phyloP scores from a whole-genome alignment of 2,888 invertebrate species.

The Drosophila kanekoi region DNA sequence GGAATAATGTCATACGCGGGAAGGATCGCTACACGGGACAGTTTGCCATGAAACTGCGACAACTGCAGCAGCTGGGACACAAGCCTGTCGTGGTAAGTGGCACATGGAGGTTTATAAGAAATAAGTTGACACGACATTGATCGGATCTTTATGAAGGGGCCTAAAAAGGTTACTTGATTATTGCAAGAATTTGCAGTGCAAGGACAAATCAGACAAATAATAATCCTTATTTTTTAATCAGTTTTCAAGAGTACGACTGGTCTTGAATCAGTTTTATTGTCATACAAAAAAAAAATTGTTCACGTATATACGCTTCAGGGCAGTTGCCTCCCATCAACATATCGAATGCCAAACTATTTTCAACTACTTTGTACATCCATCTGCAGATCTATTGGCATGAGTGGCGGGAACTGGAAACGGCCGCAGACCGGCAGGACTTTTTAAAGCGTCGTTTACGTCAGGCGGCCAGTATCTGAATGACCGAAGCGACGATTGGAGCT shows the following conservation, averaged over 20 bases:
- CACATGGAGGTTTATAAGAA: no score
- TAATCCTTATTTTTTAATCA: no score
- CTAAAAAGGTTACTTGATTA: no score
- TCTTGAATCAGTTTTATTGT: constrained; percentile 20
- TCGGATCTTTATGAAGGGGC: no score
- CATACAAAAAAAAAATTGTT: not conserved
- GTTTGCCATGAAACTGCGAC: constrained; percentile 88
- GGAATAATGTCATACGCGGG: constrained; percentile 87
- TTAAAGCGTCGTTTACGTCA: constrained; percentile 78
- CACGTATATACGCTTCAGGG: not conserved
- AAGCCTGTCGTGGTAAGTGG: constrained; percentile 86
- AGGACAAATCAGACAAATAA: no score
- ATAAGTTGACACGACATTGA: no score
- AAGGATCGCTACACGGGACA: constrained; percentile 87
- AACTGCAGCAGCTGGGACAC: constrained; percentile 88
- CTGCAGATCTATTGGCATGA: constrained; percentile 86
- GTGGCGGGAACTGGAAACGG: constrained; percentile 84
- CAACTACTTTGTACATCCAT: constrained; percentile 1
- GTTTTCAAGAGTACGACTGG: not conserved
- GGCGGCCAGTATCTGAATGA: constrained; percentile 48
- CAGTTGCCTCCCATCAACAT: constrained; percentile 4
- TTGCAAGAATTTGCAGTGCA: no score
- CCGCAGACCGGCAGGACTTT: constrained; percentile 76
- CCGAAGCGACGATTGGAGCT: not conserved
- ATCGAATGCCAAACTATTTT: not conserved